phyloP scores from a whole-genome alignment of 37 sponge, comb jelly and placozoan genomes.

The Beroe forskalii region DNA sequence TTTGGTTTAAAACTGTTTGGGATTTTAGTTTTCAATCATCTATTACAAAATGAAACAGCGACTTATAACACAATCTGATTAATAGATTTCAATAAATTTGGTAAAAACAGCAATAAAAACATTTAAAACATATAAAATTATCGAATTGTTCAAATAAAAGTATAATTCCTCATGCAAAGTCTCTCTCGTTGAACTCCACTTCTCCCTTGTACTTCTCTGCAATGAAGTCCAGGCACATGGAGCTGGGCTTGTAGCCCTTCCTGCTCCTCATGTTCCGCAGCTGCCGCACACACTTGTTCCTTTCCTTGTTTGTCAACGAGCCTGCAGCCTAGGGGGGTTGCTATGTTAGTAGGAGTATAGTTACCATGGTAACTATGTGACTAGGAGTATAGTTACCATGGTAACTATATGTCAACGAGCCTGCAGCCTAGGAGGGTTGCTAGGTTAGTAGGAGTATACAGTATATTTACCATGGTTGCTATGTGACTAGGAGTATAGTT shows the following conservation, averaged over 20 bases:
- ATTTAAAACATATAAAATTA: no score
- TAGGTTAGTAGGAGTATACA: neutral
- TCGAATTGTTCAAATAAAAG: no score
- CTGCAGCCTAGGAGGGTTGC: neutral
- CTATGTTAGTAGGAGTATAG: neutral
- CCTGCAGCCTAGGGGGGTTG: neutral
- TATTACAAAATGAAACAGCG: no score
- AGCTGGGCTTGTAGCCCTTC: neutral
- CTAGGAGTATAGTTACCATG: neutral
- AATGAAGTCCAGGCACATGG: neutral
- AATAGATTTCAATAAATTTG: no score
- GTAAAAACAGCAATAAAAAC: no score
- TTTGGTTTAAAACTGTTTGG: no score
- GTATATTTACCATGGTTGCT: no score
- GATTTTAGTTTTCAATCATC: no score
- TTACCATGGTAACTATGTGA: neutral
- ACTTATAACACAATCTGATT: no score
- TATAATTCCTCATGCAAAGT: neutral
- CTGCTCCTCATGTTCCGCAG: neutral
- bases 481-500: no score
- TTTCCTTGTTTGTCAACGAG: neutral
- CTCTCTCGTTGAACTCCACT: neutral
- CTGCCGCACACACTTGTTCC: neutral
- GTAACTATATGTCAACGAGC: neutral
- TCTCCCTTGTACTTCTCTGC: slow-evolving; percentile 11